A percentile compares a stretch with the other conserved stretches of the same genome.
These are phyloP conservation scores for Nephrotoma flavescens DNA, from an alignment of 2,888 invertebrate genomes.

Conservation along the genomic window DNA sequence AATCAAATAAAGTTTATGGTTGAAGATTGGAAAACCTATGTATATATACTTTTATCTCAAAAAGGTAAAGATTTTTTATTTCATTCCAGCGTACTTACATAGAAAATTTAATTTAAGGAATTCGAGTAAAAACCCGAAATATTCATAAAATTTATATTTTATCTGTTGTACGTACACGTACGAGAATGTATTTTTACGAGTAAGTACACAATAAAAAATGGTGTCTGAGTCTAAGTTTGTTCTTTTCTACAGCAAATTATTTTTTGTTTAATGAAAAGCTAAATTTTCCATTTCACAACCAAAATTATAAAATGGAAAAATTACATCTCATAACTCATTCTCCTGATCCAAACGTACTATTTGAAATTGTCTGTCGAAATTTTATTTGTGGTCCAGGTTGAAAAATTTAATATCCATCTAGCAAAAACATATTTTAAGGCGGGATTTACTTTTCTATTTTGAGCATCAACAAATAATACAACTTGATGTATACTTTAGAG, in stretches of 20 bases:
- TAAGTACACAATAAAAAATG: neutral
- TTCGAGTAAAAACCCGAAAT: neutral
- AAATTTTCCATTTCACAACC: neutral
- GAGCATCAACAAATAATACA: neutral
- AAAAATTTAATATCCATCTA: neutral
- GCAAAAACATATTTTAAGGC: neutral
- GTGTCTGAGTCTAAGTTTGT: neutral
- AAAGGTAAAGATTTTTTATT: neutral
- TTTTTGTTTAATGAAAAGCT: neutral
- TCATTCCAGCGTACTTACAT: neutral
- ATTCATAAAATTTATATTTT: neutral
- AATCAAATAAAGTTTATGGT: neutral
- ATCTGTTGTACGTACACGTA: neutral
- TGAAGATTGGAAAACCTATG: neutral
- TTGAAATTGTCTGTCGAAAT: neutral
- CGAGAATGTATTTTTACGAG: neutral
- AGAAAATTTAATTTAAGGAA: neutral
- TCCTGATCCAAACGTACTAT: neutral
- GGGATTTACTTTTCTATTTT: neutral
- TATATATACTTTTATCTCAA: neutral
- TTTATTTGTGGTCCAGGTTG: neutral
- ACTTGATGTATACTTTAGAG: neutral
- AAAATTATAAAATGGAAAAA: neutral
- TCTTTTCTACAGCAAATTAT: neutral
- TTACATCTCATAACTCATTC: neutral